phyloP scores from a whole-genome alignment of 2,888 invertebrate species.

The Xestoiulus laeticollis region DNA sequence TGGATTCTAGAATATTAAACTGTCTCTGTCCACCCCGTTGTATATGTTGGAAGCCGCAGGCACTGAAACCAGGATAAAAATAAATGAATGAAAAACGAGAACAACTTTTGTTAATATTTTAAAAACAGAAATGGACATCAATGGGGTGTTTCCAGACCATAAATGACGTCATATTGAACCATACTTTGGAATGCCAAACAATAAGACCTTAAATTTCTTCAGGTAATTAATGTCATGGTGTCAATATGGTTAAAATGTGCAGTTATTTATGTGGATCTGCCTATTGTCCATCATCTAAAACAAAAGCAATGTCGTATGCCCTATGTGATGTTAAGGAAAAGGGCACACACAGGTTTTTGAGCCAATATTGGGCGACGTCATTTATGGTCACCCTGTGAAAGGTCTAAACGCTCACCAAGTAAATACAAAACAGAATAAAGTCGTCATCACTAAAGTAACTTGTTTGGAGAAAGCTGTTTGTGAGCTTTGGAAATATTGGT shows the following conservation, averaged over 20 bases:
- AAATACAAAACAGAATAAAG: conserved; percentile 54
- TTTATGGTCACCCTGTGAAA: background rate
- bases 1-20: conserved; percentile 65
- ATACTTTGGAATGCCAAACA: too few species aligned
- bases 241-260: too few species aligned
- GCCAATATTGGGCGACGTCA: background rate
- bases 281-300: too few species aligned
- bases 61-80: conserved; percentile 59
- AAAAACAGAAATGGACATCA: background rate
- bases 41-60: conserved; percentile 68
- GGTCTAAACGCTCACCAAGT: conserved; percentile 45
- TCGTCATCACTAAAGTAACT: conserved; percentile 53
- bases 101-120: too few species aligned
- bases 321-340: too few species aligned
- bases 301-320: too few species aligned
- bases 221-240: too few species aligned
- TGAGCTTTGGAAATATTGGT: conserved; percentile 51
- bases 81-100: background rate
- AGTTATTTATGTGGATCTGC: too few species aligned
- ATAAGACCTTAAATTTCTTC: too few species aligned
- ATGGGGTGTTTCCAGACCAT: background rate
- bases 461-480: conserved; percentile 52
- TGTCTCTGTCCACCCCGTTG: conserved; percentile 65
- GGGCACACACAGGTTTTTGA: too few species aligned
- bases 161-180: background rate